Conservation (phyloP, 2,888 invertebrate species). For the Orchesella flavescens region DNA sequence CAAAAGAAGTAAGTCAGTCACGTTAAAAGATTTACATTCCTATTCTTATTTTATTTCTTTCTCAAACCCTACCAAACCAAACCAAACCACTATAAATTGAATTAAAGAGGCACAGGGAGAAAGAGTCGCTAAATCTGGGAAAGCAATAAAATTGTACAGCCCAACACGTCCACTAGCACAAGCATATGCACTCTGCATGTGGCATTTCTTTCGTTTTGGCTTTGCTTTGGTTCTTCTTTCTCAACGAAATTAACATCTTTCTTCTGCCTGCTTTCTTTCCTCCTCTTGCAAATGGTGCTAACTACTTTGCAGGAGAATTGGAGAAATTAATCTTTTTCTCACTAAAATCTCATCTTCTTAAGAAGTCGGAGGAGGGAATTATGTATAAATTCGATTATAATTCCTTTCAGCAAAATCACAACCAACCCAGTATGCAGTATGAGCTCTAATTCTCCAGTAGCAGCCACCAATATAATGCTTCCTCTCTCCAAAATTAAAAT, state of each 20-base stretch:
- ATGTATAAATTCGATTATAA: background rate
- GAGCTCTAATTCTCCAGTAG: slow-evolving; percentile 20
- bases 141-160: no score
- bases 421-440: background rate
- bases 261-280: slow-evolving; percentile 16
- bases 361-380: background rate
- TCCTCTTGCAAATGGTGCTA: background rate
- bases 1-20: background rate
- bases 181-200: background rate
- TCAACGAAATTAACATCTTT: slow-evolving; percentile 31
- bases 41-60: no score
- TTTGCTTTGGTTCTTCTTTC: background rate
- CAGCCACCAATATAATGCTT: no score
- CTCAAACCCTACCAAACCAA: no score
- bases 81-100: slow-evolving; percentile 31
- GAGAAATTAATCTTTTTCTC: background rate
- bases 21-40: background rate
- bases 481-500: slow-evolving; percentile 45
- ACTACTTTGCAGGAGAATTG: background rate
- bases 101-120: slow-evolving; percentile 47
- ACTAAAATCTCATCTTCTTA: no score
- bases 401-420: no score
- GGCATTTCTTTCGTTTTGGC: background rate
- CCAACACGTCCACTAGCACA: background rate
- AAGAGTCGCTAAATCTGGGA: no score